Evolutionary conservation across 2,888 invertebrate genomes (phyloP).

Genomic region (Cenopis cana): DNA sequence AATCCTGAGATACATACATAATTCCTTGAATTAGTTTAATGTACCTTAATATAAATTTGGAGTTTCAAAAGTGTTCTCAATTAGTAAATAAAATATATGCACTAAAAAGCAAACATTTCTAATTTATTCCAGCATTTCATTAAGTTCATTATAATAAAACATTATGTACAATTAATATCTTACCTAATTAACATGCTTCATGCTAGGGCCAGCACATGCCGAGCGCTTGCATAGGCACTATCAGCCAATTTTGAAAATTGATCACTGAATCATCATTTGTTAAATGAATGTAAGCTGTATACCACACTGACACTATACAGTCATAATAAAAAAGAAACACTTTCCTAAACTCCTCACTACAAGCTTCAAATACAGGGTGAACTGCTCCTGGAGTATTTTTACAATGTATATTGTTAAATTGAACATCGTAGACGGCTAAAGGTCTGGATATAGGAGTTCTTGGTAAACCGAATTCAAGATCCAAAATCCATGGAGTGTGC

Average conservation of each 20-base stretch:
- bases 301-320: conserved; percentile 66
- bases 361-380: conserved; percentile 70
- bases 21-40: not conserved
- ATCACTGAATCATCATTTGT: conserved; percentile 65
- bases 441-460: conserved; percentile 58
- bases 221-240: conserved; percentile 62
- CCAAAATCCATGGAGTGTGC: conserved; percentile 66
- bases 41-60: not conserved
- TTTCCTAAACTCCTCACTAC: conserved; percentile 62
- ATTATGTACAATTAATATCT: conserved; percentile 45
- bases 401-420: conserved; percentile 65
- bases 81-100: not conserved
- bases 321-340: conserved; percentile 68
- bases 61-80: too few species aligned
- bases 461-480: conserved; percentile 70
- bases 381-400: conserved; percentile 64
- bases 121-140: conserved; percentile 45
- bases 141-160: conserved; percentile 37
- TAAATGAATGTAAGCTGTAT: conserved; percentile 61
- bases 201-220: conserved; percentile 73
- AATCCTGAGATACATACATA: not conserved
- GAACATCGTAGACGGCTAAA: conserved; percentile 66
- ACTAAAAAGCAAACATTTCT: conserved; percentile 33
- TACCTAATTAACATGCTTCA: conserved; percentile 42
- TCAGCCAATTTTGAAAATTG: conserved; percentile 70